phyloP scores from a whole-genome alignment of 2,797 vertebrate species.

The Chelon auratus region DNA sequence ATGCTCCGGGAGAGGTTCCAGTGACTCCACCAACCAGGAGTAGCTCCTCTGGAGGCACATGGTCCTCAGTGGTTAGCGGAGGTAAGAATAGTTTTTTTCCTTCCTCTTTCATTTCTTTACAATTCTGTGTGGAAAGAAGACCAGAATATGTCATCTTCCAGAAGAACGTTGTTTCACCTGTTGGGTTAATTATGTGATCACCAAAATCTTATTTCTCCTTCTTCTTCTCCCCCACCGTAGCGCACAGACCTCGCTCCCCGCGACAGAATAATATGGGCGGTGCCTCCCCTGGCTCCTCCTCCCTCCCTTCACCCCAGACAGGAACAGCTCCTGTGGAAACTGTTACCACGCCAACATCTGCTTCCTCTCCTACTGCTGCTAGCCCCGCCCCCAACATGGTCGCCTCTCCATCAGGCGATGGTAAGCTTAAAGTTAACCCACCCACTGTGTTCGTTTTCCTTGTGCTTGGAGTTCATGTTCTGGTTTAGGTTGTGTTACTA shows the following conservation, averaged over 20 bases:
- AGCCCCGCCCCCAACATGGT: slow-evolving; percentile 92
- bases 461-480: background rate
- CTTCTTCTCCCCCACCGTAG: slow-evolving; percentile 80
- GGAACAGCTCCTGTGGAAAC: slow-evolving; percentile 90
- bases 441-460: too few species aligned
- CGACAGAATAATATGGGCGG: slow-evolving; percentile 90
- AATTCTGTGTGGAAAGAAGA: background rate
- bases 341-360: slow-evolving; percentile 86
- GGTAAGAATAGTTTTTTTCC: slow-evolving; percentile 75
- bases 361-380: slow-evolving; percentile 92
- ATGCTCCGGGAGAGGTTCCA: slow-evolving; percentile 88
- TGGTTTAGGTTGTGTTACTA: background rate
- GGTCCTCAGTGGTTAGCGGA: slow-evolving; percentile 99
- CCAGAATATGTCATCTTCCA: background rate
- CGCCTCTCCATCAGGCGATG: slow-evolving; percentile 89
- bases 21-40: slow-evolving; percentile 89
- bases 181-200: background rate
- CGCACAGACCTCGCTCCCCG: slow-evolving; percentile 96
- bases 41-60: slow-evolving; percentile 94
- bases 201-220: background rate
- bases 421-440: slow-evolving; percentile 73
- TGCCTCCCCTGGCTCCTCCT: slow-evolving; percentile 86
- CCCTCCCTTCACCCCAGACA: slow-evolving; percentile 90
- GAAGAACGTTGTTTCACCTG: too few species aligned
- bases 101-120: background rate